Base-by-base conservation (phyloP, 2,113 vertebrate genomes). In the Oryzias curvinotus region DNA sequence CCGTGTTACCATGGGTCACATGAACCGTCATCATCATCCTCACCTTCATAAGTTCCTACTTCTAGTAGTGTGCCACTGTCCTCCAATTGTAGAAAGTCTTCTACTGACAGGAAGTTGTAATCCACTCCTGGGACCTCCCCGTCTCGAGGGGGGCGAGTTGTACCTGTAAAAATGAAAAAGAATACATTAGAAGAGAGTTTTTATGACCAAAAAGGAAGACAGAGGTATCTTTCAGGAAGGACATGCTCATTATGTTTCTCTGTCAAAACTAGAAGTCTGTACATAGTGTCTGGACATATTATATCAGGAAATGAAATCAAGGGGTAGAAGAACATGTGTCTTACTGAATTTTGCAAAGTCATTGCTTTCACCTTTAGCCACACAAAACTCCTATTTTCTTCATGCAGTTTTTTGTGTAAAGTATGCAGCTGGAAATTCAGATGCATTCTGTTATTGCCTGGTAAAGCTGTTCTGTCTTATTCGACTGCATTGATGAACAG, bases 31-130 rank as follows among this genome's bases (percentile, higher is more conserved):
- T 21, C 8, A 23, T 88, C 77, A 23, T 61, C 67, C 87, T 84
- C 91, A 99, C 97, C 96, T 92, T 99, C 95, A 74, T 98, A 98
- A 16, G 96, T 96, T 88, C 97, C 96, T 55, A 96, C 93, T 94
- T 99, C 97, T 80, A 98, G 88, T 78, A 99, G 95, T 19, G 94
- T 96, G 23, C 95, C 96, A n/a, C 93, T 94, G 81, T 93, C 77
- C 73, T 98, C 94, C 26, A 98, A 93, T 60, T 96, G 89, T 81
- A 95, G 85, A 86, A 99, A 99, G 67, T 98, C 93, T 83, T 95
- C 91, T 85, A 96, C 94, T 42, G 93, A 97, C 84, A 98, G 92
- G 88, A 98, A 98, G 87, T 93, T 95, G 85, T 99, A 98, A 85
- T 99, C 96, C 90, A 98, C 94, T 74, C 95, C 96, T 66, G 93